phyloP scores from a whole-genome alignment of 1,140 invertebrate species.

The Tetragnatha versicolor region DNA sequence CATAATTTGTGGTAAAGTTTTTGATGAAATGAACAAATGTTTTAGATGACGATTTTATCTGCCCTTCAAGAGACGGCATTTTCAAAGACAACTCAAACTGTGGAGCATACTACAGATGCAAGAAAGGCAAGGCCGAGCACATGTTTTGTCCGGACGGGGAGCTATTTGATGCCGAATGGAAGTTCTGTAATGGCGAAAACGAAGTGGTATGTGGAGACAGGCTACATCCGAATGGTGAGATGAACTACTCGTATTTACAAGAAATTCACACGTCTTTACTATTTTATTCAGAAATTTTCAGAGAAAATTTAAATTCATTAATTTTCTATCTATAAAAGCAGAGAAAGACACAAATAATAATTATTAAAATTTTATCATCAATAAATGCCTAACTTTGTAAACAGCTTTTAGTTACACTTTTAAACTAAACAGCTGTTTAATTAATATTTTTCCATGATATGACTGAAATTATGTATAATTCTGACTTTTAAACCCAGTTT shows the following conservation, averaged over 20 bases:
- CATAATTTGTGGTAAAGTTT: too few species aligned
- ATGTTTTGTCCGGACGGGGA: conserved; percentile 8
- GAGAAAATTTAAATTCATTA: too few species aligned
- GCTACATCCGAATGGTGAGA: conserved; percentile 8
- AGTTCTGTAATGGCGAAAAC: conserved; percentile 7
- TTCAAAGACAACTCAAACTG: conserved; percentile 26
- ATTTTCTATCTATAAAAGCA: too few species aligned
- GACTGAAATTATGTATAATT: too few species aligned
- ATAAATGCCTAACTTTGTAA: too few species aligned
- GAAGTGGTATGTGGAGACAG: conserved; percentile 42
- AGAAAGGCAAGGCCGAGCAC: neutral
- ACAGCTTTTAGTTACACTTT: too few species aligned
- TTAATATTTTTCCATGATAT: too few species aligned
- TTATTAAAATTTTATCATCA: too few species aligned
- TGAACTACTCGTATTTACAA: neutral
- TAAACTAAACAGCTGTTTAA: too few species aligned
- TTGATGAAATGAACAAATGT: too few species aligned
- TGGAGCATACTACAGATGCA: conserved; percentile 23
- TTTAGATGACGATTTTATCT: conserved; percentile 32
- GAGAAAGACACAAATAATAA: too few species aligned
- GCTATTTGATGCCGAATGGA: conserved; percentile 28
- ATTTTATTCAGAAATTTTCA: neutral
- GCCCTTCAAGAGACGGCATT: conserved; percentile 24
- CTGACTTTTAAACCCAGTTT: too few species aligned
- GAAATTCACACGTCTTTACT: neutral